Evolutionary conservation across 2,797 vertebrate genomes (phyloP), one percentile per base, ranked within the genome.

Genomic region (Pempheris klunzingeri): DNA sequence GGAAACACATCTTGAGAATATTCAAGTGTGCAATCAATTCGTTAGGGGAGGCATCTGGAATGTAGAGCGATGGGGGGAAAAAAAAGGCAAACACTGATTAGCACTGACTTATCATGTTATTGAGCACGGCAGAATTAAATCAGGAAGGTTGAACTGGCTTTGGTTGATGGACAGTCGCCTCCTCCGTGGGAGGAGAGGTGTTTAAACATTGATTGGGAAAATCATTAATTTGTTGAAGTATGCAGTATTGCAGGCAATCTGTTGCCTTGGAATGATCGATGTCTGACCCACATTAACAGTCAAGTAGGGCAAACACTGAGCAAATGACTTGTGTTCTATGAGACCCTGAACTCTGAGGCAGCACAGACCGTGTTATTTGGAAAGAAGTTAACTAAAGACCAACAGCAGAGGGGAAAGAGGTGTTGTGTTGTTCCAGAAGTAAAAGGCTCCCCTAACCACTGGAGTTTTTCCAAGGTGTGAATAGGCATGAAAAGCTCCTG

Each of bases 141-240:
- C 59, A 65, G 59, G 55, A 70, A 84, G 77, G 78, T 75, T 74
- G 82, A 68, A 84, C 67, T 69, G 69, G 83, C 86, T 77, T 70
- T 78, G 70, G 41, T 44, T 80, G 88, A 91, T 80, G 84, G 90
- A 90, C 80, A n/a, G 34, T 77, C 11, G 47, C 65, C 80, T 86
- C 83, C 80, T 90, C 60, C 11, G 71, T 62, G 74, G 83, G 78
- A 84, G 62, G 81, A 86, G 79, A 84, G 80, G 77, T 85, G 83
- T 92, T 89, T 86, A 84, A 89, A 76, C 68, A 86, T 85, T 80
- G 84, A 87, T 82, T 69, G 49, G 60, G 30, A 79, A 90, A 91
- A 91, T 91, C 87, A 69, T 90, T 88, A 86, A 88, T 88, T 80
- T 87, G 78, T 76, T 89, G 69, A 82, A 90, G 86, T 89, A 87